Evolutionary conservation across 2,888 invertebrate genomes (phyloP).

Genomic region (Crioceris asparagi): DNA sequence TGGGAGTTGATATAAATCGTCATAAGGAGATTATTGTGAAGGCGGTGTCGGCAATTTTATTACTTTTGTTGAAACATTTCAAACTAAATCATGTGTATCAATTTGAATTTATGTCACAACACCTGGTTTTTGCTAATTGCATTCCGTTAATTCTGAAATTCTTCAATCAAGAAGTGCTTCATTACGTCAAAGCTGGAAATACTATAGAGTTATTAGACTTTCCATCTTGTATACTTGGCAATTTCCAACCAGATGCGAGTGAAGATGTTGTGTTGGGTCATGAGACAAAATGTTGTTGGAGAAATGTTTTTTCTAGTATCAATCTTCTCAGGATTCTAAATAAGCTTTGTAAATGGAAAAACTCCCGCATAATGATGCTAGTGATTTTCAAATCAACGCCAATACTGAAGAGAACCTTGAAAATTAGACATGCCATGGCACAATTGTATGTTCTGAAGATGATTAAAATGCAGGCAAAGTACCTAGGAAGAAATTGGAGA

Average conservation of each 20-base stretch:
- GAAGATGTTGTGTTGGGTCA: conserved; percentile 83
- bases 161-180: conserved; percentile 95
- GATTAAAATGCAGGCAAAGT: conserved; percentile 98
- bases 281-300: conserved; percentile 84
- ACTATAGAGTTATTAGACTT: conserved; percentile 90
- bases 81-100: conserved; percentile 97
- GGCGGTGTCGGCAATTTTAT: conserved; percentile 80
- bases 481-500: conserved; percentile 96
- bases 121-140: conserved; percentile 97
- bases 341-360: conserved; percentile 99
- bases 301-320: conserved; percentile 96
- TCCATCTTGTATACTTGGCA: conserved; percentile 91
- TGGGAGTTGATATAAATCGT: conserved; percentile 94
- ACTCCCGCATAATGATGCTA: conserved; percentile 98
- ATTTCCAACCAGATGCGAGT: conserved; percentile 81
- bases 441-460: conserved; percentile 96
- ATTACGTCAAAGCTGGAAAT: conserved; percentile 90
- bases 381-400: conserved; percentile 99
- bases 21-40: conserved; percentile 99
- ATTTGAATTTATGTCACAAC: conserved; percentile 98
- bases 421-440: conserved; percentile 92
- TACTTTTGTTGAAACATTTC: conserved; percentile 91
- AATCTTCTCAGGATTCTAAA: conserved; percentile 93
- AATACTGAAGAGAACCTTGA: conserved; percentile 89
- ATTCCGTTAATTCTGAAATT: conserved; percentile 97